Conservation (phyloP, 2,797 vertebrate genomes). For the Myotis myotis region DNA sequence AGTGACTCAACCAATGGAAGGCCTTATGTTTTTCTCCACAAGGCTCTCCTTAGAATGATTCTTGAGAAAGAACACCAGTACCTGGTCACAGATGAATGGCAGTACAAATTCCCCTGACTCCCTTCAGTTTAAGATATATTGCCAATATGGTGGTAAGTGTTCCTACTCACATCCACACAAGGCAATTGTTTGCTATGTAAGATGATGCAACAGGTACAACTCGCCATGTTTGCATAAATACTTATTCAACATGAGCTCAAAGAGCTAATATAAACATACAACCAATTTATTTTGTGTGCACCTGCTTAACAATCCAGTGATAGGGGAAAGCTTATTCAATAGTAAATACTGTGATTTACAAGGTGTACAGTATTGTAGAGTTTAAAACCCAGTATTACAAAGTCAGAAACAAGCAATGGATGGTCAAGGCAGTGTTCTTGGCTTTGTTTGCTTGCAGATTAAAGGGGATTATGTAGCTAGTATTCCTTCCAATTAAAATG, state of each 20-base stretch:
- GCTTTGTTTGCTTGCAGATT: background rate
- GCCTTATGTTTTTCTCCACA: background rate
- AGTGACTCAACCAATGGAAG: background rate
- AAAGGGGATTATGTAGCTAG: background rate
- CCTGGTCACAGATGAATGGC: background rate
- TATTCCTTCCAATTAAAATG: background rate
- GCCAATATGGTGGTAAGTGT: background rate
- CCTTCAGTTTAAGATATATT: background rate
- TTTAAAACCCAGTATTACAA: background rate
- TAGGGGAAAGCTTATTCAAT: background rate
- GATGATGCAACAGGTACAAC: background rate
- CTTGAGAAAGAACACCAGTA: background rate
- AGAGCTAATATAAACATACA: background rate
- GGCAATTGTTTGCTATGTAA: background rate
- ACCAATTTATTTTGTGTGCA: background rate
- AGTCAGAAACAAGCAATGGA: background rate
- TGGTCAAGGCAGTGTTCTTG: background rate
- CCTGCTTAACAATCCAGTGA: background rate
- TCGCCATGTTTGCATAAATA: background rate
- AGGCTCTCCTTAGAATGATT: background rate
- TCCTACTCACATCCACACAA: background rate
- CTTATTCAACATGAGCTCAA: background rate
- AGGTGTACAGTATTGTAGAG: background rate
- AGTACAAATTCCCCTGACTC: background rate
- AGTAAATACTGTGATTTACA: background rate